Base-by-base conservation (phyloP, 1,140 invertebrate species). In the Orchesella cincta region DNA sequence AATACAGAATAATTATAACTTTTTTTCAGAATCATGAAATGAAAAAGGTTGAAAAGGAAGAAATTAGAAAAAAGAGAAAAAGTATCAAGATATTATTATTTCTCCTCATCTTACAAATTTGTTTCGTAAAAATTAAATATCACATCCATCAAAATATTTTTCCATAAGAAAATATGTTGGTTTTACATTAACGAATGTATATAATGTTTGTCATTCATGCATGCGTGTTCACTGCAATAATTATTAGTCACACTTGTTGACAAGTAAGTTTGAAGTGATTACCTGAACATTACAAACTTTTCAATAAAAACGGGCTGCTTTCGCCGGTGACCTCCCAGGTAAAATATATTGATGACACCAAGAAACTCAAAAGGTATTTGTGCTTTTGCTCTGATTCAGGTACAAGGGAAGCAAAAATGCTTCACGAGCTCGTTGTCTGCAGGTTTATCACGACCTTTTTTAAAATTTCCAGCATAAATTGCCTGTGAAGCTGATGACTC, bases 221-320 rank as follows among this genome's bases (percentile, higher is more conserved):
- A 46, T 46, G 8, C 8, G 20, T 46, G 8, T 46, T 12, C 8
- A 12, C 39, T 46, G 39, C 8, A 46, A 46, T 46, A 12, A 46
- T 12, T 12, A 46, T 46, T 8, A 46, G 8, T 46, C 8, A 46
- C 8, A 8, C 39, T 12, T 12, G 20, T 8, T 12, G 20, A 46
- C 8, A 20, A 46, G 39, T 8, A 12, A 46, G 20, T 46, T 46
- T 12, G 20, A 46, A n/a, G 23, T 62, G 23, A 14, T 67, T 67
- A 67, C 62, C 62, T 67, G 62, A 67, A 29, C 62, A 67, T 67
- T 67, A 67, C 62, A 67, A 23, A 67, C 62, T 31, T 31, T 31
- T 18, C 3, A 31, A 18, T 1, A 67, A 67, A 67, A 67, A 33
- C 62, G 33, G 62, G 62, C 62, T 67, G 62, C 62, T 67, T 33